phyloP scores from a whole-genome alignment of 2,888 invertebrate species.

The Schizotus pectinicornis region DNA sequence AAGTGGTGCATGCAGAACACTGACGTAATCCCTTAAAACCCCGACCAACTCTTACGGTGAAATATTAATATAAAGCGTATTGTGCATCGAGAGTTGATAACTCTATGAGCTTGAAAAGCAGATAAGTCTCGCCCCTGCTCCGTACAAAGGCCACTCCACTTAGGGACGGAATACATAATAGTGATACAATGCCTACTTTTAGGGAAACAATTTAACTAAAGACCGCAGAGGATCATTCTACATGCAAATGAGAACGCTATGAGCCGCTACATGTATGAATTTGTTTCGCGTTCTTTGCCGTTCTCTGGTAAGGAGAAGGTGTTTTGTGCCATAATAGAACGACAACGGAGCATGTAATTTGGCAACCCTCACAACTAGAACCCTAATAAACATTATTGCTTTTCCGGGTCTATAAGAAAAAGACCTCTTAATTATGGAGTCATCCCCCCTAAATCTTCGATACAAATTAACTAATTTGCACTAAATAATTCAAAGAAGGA shows the following conservation, averaged over 20 bases:
- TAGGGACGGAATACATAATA: conserved; percentile 6
- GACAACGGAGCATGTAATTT: too few relatives aligned
- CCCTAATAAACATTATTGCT: too few relatives aligned
- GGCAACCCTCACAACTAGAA: too few relatives aligned
- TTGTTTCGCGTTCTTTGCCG: neutral
- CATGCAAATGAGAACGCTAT: neutral
- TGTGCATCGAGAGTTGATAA: conserved; percentile 10
- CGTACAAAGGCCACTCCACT: conserved; percentile 7
- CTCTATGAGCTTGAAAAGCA: neutral
- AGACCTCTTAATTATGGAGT: too few relatives aligned
- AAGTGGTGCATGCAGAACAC: conserved; percentile 12
- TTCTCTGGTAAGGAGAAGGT: neutral
- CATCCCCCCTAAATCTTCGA: too few relatives aligned
- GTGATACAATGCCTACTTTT: neutral
- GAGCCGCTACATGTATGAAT: neutral
- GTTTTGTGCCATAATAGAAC: too few relatives aligned
- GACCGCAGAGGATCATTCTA: neutral
- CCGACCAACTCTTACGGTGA: neutral
- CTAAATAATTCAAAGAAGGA: too few relatives aligned
- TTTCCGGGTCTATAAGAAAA: too few relatives aligned
- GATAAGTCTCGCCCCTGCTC: neutral
- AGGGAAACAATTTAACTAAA: neutral
- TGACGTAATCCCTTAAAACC: neutral
- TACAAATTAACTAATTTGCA: too few relatives aligned
- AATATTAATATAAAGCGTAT: conserved; percentile 1